Evolutionary conservation across 1,140 invertebrate species (phyloP).

Genomic region (Saccostrea glomerata): DNA sequence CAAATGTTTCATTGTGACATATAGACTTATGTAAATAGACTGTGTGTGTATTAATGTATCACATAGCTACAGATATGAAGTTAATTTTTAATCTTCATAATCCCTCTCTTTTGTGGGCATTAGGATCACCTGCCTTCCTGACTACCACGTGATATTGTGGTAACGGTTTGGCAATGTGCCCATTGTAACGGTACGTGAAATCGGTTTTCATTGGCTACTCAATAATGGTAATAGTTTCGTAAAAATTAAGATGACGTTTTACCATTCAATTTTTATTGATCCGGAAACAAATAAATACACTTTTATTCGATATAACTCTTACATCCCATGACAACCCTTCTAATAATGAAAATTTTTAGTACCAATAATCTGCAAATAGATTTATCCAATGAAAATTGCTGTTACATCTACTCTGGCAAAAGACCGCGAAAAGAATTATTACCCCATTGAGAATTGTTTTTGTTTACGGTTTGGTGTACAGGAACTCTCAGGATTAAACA

Average conservation of each 20-base stretch:
- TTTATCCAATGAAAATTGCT: not conserved
- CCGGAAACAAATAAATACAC: not conserved
- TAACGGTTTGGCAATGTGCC: constrained; percentile 33
- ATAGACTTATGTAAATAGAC: not conserved
- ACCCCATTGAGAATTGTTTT: constrained; percentile 13
- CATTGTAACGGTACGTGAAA: constrained; percentile 13
- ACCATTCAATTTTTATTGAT: no score
- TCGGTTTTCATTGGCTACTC: constrained; percentile 6
- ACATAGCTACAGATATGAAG: constrained; percentile 13
- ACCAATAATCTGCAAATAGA: not conserved
- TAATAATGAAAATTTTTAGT: not conserved
- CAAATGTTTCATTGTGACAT: no score
- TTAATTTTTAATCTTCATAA: constrained; percentile 24
- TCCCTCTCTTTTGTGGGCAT: constrained; percentile 12
- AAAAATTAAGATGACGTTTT: not conserved
- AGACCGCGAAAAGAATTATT: constrained; percentile 53
- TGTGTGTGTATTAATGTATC: not conserved
- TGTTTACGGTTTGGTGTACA: constrained; percentile 32
- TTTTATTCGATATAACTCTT: not conserved
- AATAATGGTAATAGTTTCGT: not conserved
- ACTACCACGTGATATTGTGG: constrained; percentile 41
- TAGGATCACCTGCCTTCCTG: not conserved
- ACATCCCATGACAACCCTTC: not conserved
- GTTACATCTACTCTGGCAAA: constrained; percentile 39
- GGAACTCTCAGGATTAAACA: not conserved